These are phyloP conservation scores for Rhadinocentrus ornatus DNA, from an alignment of 2,797 vertebrate species.

Conservation along the genomic window DNA sequence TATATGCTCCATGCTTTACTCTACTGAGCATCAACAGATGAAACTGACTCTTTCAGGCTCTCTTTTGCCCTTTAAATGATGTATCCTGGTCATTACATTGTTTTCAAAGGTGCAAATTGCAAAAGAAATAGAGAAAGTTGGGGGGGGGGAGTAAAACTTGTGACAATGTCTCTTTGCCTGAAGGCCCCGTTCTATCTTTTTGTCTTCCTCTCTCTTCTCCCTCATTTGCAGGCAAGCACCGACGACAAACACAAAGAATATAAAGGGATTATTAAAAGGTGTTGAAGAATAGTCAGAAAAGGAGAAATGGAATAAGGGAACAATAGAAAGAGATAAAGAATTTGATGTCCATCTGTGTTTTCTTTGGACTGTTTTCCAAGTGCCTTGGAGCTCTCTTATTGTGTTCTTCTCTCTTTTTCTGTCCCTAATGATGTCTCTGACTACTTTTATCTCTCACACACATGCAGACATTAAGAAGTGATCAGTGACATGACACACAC, in stretches of 20 bases:
- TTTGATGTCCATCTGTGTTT: slow-evolving; percentile 66
- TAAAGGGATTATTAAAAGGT: slow-evolving; percentile 28
- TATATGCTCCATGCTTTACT: slow-evolving; percentile 62
- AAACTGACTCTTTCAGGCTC: slow-evolving; percentile 37
- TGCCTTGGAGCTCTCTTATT: slow-evolving; percentile 89
- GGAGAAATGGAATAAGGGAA: slow-evolving; percentile 32
- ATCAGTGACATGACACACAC: slow-evolving; percentile 13
- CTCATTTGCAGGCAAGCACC: slow-evolving; percentile 3
- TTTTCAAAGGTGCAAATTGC: slow-evolving; percentile 13
- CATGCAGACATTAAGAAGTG: slow-evolving; percentile 1
- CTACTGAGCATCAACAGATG: slow-evolving; percentile 9
- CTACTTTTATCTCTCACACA: slow-evolving; percentile 4
- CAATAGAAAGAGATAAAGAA: slow-evolving; percentile 39
- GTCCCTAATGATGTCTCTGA: slow-evolving; percentile 13
- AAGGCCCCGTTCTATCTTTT: slow-evolving; percentile 17
- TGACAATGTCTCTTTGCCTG: slow-evolving; percentile 38
- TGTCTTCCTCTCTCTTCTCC: slow-evolving; percentile 32
- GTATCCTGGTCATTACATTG: slow-evolving; percentile 27
- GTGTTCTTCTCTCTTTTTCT: slow-evolving; percentile 41
- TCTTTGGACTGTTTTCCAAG: slow-evolving; percentile 90
- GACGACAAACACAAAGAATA: slow-evolving; percentile 19
- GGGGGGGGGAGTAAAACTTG: slow-evolving; percentile 34
- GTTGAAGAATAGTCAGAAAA: slow-evolving; percentile 32
- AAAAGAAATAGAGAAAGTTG: slow-evolving; percentile 16
- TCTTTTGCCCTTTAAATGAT: slow-evolving; percentile 11